Conservation (phyloP, 2,113 vertebrate species). For the Monopterus albus region DNA sequence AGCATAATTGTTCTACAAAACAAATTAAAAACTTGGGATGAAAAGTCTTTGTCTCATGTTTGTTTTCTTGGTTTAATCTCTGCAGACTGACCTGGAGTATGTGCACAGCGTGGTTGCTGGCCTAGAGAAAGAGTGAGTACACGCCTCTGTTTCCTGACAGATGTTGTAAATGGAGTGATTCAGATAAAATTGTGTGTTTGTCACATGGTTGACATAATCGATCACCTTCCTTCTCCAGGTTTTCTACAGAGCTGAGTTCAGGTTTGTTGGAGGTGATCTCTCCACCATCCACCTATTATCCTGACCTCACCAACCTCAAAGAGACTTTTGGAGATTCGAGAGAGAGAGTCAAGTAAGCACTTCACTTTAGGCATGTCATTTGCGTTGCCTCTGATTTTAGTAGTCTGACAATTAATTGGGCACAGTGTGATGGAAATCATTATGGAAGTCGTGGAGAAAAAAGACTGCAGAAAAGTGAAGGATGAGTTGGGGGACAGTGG, state of each 20-base stretch:
- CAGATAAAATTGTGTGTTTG: not conserved
- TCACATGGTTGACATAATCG: not conserved
- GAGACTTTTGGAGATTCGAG: conserved; percentile 98
- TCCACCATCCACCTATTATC: conserved; percentile 93
- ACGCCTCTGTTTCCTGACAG: not conserved
- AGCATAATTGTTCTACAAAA: not conserved
- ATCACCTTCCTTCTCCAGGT: conserved; percentile 80
- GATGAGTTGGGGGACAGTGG: conserved; percentile 62
- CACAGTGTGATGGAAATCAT: conserved; percentile 7
- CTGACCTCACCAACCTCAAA: conserved; percentile 92
- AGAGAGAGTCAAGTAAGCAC: conserved; percentile 92
- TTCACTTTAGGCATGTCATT: not conserved
- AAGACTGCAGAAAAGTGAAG: conserved; percentile 16
- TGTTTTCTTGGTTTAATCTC: conserved; percentile 29
- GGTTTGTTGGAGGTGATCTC: conserved; percentile 97
- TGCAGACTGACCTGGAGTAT: conserved; percentile 93
- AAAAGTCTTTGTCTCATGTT: not conserved
- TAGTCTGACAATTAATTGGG: conserved; percentile 5
- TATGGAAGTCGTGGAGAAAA: conserved; percentile 21
- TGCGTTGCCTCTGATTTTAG: not conserved
- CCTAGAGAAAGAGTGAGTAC: conserved; percentile 96
- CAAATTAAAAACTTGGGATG: too few species aligned
- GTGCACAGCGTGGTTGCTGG: conserved; percentile 90
- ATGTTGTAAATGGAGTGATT: not conserved
- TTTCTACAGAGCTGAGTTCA: conserved; percentile 93